phyloP scores from a whole-genome alignment of 1,140 invertebrate genomes.

The Eueides isabella region DNA sequence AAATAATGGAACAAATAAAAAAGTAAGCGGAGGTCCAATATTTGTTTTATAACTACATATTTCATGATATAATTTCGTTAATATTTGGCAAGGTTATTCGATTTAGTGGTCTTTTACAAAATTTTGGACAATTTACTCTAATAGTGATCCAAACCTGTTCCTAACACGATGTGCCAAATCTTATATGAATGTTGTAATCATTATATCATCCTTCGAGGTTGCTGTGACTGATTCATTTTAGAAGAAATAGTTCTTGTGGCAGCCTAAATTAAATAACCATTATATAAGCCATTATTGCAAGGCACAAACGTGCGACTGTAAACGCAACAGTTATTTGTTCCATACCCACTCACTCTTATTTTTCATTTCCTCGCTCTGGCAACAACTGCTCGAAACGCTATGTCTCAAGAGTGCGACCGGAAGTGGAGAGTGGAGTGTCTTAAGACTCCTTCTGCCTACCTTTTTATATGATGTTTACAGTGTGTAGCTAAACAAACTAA shows the following conservation, averaged over 20 bases:
- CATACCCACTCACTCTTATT: no score
- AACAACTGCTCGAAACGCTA: no score
- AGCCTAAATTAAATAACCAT: background rate
- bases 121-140: constrained; percentile 23
- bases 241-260: constrained; percentile 6
- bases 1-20: constrained; percentile 3
- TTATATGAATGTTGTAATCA: constrained; percentile 47
- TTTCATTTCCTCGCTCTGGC: no score
- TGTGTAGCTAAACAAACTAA: no score
- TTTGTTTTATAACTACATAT: constrained; percentile 8
- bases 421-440: no score
- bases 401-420: no score
- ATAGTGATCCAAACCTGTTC: constrained; percentile 44
- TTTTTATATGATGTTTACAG: no score
- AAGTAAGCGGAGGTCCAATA: constrained; percentile 25
- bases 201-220: constrained; percentile 28
- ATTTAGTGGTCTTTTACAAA: constrained; percentile 18
- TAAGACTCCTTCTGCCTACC: no score
- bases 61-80: constrained; percentile 5
- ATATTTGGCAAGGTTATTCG: constrained; percentile 22
- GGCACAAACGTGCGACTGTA: no score
- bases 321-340: no score
- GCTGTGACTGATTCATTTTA: constrained; percentile 11
- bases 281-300: background rate
- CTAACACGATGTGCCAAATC: constrained; percentile 50